phyloP scores from a whole-genome alignment of 2,797 vertebrate species.

The Hapalemur alaotrensis region DNA sequence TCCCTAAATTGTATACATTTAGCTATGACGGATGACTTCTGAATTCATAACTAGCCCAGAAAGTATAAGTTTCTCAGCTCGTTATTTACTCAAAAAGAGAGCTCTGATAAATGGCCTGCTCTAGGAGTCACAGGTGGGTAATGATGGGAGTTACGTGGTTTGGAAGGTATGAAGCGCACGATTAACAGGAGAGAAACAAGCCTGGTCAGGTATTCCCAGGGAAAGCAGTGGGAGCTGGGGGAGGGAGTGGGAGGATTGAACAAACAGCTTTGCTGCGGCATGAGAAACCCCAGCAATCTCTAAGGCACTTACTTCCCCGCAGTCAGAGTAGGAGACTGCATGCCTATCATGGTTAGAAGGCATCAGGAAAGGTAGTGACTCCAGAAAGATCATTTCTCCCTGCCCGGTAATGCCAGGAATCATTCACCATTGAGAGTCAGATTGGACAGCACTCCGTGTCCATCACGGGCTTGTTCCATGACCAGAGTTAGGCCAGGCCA shows the following conservation, averaged over 20 bases:
- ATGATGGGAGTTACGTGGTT: neutral
- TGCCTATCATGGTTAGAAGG: neutral
- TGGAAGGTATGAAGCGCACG: neutral
- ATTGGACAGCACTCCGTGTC: accelerated
- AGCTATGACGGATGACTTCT: neutral
- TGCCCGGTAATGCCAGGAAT: neutral
- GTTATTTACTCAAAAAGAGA: constrained; percentile 14
- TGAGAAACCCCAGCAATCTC: neutral
- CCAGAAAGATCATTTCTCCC: neutral
- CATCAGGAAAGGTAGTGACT: neutral
- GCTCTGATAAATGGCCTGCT: neutral
- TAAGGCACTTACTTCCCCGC: too few relatives aligned
- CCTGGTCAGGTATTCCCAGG: neutral
- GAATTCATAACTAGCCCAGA: neutral
- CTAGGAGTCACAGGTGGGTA: neutral
- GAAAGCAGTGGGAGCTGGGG: neutral
- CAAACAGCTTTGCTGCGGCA: too few relatives aligned
- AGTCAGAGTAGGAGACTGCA: neutral
- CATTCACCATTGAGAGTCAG: too few relatives aligned
- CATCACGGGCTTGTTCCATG: accelerated
- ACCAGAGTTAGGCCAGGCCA: accelerated
- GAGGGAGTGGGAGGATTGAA: accelerated
- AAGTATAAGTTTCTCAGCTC: neutral
- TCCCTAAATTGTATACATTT: neutral
- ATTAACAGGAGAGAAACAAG: neutral